A percentile compares a stretch with the other conserved stretches of the same genome.
These are phyloP conservation scores for Drosophila baimaii DNA, from an alignment of 1,140 invertebrate genomes.

Conservation along the genomic window DNA sequence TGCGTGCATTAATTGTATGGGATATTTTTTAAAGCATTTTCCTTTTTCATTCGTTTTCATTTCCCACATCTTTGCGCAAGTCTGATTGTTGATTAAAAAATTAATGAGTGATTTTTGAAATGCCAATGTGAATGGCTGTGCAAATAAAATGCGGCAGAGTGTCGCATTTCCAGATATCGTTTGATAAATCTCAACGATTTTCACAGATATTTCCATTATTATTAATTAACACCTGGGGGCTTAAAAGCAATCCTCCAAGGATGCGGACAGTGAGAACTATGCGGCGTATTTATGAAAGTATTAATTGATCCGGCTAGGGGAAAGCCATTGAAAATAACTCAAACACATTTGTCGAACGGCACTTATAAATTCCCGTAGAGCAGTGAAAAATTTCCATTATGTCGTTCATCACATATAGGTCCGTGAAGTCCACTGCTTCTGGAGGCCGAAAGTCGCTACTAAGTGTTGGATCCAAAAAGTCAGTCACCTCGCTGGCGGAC, in stretches of 20 bases:
- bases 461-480: no score
- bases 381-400: constrained; percentile 7
- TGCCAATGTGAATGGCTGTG: constrained; percentile 38
- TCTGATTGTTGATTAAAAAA: constrained; percentile 56
- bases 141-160: constrained; percentile 23
- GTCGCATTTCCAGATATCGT: constrained; percentile 18
- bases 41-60: constrained; percentile 10
- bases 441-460: no score
- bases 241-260: constrained; percentile 9
- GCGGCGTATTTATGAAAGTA: constrained; percentile 4
- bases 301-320: constrained; percentile 5
- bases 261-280: constrained; percentile 3
- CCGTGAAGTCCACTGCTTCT: neutral
- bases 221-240: constrained; percentile 45
- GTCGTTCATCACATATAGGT: neutral
- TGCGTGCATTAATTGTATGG: constrained; percentile 27
- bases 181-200: constrained; percentile 24
- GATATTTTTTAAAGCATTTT: constrained; percentile 15
- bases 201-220: constrained; percentile 26
- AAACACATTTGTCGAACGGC: neutral
- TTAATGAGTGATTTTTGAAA: constrained; percentile 48
- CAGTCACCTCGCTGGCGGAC: neutral
- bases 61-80: neutral
- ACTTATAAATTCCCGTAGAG: constrained; percentile 1
- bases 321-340: constrained; percentile 28